phyloP scores from a whole-genome alignment of 2,888 invertebrate species.

The Morinoia aosen region DNA sequence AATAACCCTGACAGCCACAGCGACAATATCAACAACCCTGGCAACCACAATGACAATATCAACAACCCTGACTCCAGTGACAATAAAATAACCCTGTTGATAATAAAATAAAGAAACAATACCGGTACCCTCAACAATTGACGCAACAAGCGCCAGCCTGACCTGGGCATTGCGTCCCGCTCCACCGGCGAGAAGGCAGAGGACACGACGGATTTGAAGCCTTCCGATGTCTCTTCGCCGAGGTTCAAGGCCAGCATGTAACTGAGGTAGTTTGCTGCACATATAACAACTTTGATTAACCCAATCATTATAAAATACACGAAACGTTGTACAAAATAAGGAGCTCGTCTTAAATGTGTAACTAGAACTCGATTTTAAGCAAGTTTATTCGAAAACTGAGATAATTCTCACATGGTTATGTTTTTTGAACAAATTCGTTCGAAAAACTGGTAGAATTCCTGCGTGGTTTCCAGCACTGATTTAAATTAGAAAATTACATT shows the following conservation, averaged over 20 bases:
- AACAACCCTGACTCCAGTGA: not conserved
- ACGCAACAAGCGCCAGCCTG: not conserved
- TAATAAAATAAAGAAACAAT: not conserved
- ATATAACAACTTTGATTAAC: not conserved
- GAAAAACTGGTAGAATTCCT: not conserved
- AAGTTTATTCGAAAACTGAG: too few species aligned
- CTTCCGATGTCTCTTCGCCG: conserved; percentile 51
- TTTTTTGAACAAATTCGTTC: not conserved
- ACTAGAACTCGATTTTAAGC: not conserved
- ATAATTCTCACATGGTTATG: too few species aligned
- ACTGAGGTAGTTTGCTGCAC: conserved; percentile 58
- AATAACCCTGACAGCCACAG: not conserved
- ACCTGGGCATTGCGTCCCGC: not conserved
- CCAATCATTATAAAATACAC: too few species aligned
- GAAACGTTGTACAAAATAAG: too few species aligned
- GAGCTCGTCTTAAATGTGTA: too few species aligned
- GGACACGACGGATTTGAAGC: not conserved
- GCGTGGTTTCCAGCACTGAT: not conserved
- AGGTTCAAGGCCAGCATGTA: conserved; percentile 56
- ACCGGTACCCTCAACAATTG: not conserved
- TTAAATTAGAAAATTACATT: not conserved
- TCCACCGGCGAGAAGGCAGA: not conserved
- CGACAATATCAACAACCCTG: not conserved
- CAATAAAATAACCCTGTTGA: not conserved
- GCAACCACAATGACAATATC: not conserved